Conservation (phyloP, 2,888 invertebrate species). For the Mantis religiosa region DNA sequence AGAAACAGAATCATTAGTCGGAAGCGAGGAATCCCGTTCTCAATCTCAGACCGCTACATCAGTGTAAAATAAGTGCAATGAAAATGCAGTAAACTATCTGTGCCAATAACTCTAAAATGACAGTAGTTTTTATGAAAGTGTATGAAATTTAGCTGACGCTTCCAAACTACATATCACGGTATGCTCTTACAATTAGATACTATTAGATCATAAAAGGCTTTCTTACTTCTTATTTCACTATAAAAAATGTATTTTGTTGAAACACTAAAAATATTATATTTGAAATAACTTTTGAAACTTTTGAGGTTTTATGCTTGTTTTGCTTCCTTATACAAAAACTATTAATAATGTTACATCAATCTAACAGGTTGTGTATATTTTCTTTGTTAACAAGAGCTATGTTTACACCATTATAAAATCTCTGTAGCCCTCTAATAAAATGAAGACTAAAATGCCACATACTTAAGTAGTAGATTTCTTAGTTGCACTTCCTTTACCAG, state of each 20-base stretch:
- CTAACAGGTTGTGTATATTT: not conserved
- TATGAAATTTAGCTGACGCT: not conserved
- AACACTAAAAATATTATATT: not conserved
- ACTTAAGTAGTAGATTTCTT: not conserved
- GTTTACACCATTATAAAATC: conserved; percentile 22
- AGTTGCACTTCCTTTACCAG: not conserved
- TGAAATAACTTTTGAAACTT: not conserved
- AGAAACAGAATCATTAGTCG: conserved; percentile 38
- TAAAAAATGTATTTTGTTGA: not conserved
- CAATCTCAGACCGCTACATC: conserved; percentile 24
- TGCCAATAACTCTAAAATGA: not conserved
- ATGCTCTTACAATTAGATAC: not conserved
- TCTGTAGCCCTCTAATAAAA: conserved; percentile 7
- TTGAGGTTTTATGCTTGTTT: not conserved
- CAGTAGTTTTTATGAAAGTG: not conserved
- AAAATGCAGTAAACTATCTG: conserved; percentile 34
- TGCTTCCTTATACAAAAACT: not conserved
- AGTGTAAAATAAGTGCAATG: conserved; percentile 5
- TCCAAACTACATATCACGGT: not conserved
- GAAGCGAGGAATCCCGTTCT: conserved; percentile 38
- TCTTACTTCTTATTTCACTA: not conserved
- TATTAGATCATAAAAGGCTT: not conserved
- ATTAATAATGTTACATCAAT: not conserved
- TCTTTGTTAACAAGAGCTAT: not conserved
- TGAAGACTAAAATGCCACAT: not conserved